Conservation (phyloP, 2,888 invertebrate genomes). For the Orgyia antiqua region DNA sequence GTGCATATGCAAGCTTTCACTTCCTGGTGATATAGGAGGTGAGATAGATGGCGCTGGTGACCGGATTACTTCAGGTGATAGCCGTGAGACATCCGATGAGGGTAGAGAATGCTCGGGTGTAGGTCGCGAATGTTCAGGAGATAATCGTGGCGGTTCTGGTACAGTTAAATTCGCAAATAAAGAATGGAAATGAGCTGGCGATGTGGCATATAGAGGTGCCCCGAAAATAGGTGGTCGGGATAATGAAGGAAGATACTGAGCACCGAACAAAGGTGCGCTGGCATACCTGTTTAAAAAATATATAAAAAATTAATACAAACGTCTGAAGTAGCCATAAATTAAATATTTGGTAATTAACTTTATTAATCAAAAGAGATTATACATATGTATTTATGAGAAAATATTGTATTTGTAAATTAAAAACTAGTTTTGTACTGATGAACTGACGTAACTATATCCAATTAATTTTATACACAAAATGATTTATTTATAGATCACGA, state of each 20-base stretch:
- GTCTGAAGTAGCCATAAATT: too few relatives aligned
- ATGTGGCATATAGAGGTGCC: conserved; percentile 64
- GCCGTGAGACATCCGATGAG: conserved; percentile 34
- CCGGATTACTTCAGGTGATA: conserved; percentile 44
- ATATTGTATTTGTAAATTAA: conserved; percentile 9
- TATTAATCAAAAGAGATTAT: conserved; percentile 10
- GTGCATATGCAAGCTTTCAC: conserved; percentile 66
- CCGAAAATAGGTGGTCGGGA: conserved; percentile 61
- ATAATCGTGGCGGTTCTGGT: conserved; percentile 57
- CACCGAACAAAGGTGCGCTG: conserved; percentile 58
- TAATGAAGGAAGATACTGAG: conserved; percentile 60
- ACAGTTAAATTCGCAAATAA: conserved; percentile 88
- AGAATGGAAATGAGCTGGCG: conserved; percentile 87
- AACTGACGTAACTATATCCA: conserved; percentile 4
- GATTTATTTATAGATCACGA: conserved; percentile 9
- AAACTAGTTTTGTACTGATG: conserved; percentile 7
- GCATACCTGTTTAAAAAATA: conserved; percentile 52
- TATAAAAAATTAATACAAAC: not conserved
- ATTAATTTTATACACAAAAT: conserved; percentile 10
- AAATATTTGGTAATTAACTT: conserved; percentile 7
- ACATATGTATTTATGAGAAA: conserved; percentile 3
- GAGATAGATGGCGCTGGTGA: conserved; percentile 68
- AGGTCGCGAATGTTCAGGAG: conserved; percentile 49
- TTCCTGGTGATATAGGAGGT: conserved; percentile 73
- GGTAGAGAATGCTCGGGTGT: conserved; percentile 49